These are phyloP conservation scores for Phylloscopus trochilus DNA, from an alignment of 2,113 vertebrate genomes.

Conservation along the genomic window DNA sequence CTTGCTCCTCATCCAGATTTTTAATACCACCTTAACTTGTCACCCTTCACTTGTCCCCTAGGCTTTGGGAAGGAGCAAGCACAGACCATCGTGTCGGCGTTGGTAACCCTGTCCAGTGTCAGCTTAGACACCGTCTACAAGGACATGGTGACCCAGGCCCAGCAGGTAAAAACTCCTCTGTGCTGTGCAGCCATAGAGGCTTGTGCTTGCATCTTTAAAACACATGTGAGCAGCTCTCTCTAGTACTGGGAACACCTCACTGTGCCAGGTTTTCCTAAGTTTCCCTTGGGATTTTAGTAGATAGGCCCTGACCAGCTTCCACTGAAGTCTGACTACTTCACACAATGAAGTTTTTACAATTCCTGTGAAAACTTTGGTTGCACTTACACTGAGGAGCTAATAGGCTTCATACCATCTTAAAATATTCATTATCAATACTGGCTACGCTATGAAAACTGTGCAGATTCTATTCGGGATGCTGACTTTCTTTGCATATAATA, in stretches of 20 bases:
- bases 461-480: neutral
- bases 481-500: neutral
- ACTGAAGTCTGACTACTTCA: neutral
- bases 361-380: neutral
- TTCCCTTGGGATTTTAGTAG: neutral
- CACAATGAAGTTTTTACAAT: neutral
- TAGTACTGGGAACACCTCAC: neutral
- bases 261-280: neutral
- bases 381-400: neutral
- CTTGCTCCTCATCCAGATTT: neutral
- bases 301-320: neutral
- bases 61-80: conserved; percentile 91
- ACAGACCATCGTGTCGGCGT: conserved; percentile 82
- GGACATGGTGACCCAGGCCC: conserved; percentile 94
- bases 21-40: neutral
- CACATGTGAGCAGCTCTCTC: neutral
- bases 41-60: conserved; percentile 28
- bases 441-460: neutral
- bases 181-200: neutral
- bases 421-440: neutral
- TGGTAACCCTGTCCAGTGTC: conserved; percentile 83
- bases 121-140: conserved; percentile 93
- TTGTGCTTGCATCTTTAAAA: neutral
- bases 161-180: conserved; percentile 80
- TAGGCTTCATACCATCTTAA: neutral